phyloP scores from a whole-genome alignment of 2,113 vertebrate species.

The Prolemur simus region DNA sequence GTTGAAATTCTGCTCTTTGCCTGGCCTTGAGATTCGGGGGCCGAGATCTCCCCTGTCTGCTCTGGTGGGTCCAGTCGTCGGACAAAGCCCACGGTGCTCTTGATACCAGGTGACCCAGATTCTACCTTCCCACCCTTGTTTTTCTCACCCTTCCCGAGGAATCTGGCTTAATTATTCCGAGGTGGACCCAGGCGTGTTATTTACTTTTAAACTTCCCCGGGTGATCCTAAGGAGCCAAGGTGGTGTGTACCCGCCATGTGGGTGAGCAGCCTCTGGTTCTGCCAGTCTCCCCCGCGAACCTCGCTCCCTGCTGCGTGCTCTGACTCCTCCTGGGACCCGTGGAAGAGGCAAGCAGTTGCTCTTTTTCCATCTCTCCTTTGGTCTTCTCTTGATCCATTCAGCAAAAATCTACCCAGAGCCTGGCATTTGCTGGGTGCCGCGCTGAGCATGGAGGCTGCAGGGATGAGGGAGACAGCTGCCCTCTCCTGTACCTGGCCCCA shows the following conservation, averaged over 20 bases:
- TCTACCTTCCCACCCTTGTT: background rate
- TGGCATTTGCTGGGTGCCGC: fast-evolving
- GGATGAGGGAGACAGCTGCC: fast-evolving
- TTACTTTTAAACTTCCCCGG: too few relatives aligned
- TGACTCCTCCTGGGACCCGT: fast-evolving
- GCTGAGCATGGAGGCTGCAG: fast-evolving
- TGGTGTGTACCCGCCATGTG: too few relatives aligned
- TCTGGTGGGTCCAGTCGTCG: background rate
- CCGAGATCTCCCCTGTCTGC: background rate
- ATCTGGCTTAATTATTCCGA: background rate
- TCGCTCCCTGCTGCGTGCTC: fast-evolving
- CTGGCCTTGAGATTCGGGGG: too few relatives aligned
- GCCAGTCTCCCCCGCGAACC: fast-evolving
- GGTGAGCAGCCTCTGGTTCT: background rate
- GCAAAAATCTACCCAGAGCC: fast-evolving
- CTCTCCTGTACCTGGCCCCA: fast-evolving
- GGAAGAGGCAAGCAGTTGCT: background rate
- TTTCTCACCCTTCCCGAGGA: background rate
- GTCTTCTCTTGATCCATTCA: background rate
- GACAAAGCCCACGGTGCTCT: background rate
- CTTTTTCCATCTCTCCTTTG: background rate
- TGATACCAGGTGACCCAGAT: background rate
- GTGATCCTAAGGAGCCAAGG: too few relatives aligned
- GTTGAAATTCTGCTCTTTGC: fast-evolving
- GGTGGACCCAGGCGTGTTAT: too few relatives aligned